Conservation (phyloP, 2,888 invertebrate species). For the Nasonovia ribisnigri region DNA sequence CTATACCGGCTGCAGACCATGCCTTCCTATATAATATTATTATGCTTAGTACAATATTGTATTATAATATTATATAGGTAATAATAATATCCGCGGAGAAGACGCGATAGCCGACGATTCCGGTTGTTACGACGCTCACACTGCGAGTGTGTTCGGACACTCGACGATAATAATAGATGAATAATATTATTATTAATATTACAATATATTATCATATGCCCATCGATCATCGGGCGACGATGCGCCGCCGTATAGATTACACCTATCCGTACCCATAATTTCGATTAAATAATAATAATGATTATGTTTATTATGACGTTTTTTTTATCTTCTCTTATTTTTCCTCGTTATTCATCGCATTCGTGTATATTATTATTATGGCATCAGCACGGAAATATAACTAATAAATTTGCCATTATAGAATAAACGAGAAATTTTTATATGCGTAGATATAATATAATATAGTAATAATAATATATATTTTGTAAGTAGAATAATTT, state of each 20-base stretch:
- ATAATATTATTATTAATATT: background rate
- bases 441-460: background rate
- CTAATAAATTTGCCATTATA: background rate
- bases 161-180: background rate
- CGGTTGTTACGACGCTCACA: background rate
- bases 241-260: background rate
- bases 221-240: background rate
- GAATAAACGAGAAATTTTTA: background rate
- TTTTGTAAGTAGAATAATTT: background rate
- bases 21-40: background rate
- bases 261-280: background rate
- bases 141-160: background rate
- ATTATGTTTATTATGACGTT: background rate
- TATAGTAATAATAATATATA: background rate
- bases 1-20: background rate
- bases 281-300: slow-evolving; percentile 34
- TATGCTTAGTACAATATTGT: background rate
- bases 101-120: background rate
- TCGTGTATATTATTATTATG: background rate
- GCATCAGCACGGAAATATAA: background rate
- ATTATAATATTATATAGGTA: background rate
- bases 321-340: background rate
- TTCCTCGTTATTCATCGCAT: background rate
- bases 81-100: background rate
- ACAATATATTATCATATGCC: background rate